Base-by-base conservation (phyloP, 1,140 invertebrate species). In the Solenopsis invicta region DNA sequence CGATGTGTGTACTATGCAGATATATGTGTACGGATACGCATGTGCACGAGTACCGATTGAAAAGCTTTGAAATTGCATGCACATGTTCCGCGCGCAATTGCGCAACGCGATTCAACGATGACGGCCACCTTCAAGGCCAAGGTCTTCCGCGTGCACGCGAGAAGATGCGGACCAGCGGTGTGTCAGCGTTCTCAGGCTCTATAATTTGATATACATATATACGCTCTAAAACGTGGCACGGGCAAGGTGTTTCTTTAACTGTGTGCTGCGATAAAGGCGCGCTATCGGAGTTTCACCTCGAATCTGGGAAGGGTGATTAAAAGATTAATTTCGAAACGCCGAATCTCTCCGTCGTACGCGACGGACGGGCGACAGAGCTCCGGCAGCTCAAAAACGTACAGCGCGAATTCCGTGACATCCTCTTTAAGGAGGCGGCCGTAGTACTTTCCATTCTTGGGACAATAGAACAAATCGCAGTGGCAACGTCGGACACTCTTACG, bases 371-470 rank as follows among this genome's bases (percentile, higher is more conserved):
- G 10, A 16, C 29, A 54, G 16, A 54, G 16, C 24, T 12, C 10
- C 50, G 18, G 16, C 6, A 75, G 29, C 5, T 56, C 12, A 6
- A 75, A 74, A 75, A 72, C 45, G 24, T 29, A 4, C 45, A 12
- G 29, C 45, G 24, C 2, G 45, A 72, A 72, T 29, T 50, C 45
- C 5, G 45, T 34, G 24, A 50, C 45, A 72, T 72, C 45, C 45
- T 50, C 69, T 72, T 72, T 72, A 72, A 72, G 69, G 16, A 71
- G 29, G 67, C 21, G 16, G 16, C 69, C 13, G 69, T 2, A 34
- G 45, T n/a, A 29, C 16, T 29, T 72, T 52, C 21, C 69, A 34
- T 72, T 52, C 45, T 52, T 52, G 45, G 45, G 37, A 50, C 24
- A 29, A 50, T 29, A 5, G 16, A 52, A 52, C 18, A 50, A 72